phyloP scores from a whole-genome alignment of 1,140 invertebrate species.

The Prorops nasuta region DNA sequence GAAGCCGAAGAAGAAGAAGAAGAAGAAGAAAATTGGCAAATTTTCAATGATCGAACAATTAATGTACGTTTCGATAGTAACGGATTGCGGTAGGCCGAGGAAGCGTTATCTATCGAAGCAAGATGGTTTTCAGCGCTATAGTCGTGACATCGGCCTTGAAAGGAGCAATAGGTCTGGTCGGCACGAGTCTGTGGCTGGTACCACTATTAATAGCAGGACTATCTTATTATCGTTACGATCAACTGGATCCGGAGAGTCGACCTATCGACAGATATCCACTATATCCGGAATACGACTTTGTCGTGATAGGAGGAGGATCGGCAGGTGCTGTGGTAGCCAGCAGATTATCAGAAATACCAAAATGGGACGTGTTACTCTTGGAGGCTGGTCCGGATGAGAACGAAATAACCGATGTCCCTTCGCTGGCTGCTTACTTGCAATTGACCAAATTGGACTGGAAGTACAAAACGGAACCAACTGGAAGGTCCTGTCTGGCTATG shows the following conservation, averaged over 20 bases:
- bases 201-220: slow-evolving; percentile 78
- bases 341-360: slow-evolving; percentile 76
- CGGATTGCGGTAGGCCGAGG: too few relatives aligned
- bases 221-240: slow-evolving; percentile 79
- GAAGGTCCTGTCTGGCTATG: slow-evolving; percentile 72
- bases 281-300: slow-evolving; percentile 76
- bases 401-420: slow-evolving; percentile 85
- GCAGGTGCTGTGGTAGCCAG: slow-evolving; percentile 91
- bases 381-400: slow-evolving; percentile 93
- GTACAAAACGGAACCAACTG: slow-evolving; percentile 87
- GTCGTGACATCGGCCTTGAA: slow-evolving; percentile 73
- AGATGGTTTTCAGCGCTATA: slow-evolving; percentile 72
- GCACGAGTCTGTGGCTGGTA: slow-evolving; percentile 77
- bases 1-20: too few relatives aligned
- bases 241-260: slow-evolving; percentile 75
- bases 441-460: slow-evolving; percentile 87
- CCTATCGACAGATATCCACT: slow-evolving; percentile 61
- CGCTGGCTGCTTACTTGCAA: slow-evolving; percentile 83
- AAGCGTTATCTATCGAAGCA: too few relatives aligned
- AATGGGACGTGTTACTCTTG: slow-evolving; percentile 81
- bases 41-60: too few relatives aligned
- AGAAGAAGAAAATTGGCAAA: too few relatives aligned
- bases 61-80: too few relatives aligned
- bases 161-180: slow-evolving; percentile 68
- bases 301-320: slow-evolving; percentile 87